A percentile compares a stretch with the other conserved stretches of the same genome.
phyloP scores from a whole-genome alignment of 2,888 invertebrate species.

The Cephus pygmeus region DNA sequence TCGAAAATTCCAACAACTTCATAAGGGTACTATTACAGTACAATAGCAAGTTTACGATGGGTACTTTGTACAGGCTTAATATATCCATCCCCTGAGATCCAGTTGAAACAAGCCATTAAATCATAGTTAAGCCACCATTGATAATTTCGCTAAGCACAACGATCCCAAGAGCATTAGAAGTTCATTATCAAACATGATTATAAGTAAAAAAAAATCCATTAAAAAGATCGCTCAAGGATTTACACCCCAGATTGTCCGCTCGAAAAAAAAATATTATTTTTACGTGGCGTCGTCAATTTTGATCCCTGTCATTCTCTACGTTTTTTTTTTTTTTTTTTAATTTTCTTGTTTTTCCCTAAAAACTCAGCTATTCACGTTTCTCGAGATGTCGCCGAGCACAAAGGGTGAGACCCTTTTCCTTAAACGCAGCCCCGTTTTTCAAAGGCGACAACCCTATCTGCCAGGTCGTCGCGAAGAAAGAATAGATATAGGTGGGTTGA shows the following conservation, averaged over 20 bases:
- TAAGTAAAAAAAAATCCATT: background rate
- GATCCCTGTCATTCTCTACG: background rate
- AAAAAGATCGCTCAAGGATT: background rate
- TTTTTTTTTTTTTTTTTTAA: background rate
- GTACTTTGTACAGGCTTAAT: background rate
- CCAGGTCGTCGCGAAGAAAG: background rate
- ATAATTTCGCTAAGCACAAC: background rate
- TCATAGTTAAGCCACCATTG: background rate
- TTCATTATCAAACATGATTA: background rate
- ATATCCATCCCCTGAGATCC: background rate
- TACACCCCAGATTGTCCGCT: background rate
- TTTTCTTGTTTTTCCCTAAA: background rate
- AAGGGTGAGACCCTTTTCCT: background rate
- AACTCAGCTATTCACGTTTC: background rate
- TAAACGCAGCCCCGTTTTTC: background rate
- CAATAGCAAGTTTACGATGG: background rate
- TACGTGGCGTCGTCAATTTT: background rate
- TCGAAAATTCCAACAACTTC: background rate
- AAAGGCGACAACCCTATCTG: background rate
- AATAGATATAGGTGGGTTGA: background rate
- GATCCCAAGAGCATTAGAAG: background rate
- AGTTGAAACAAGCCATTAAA: background rate
- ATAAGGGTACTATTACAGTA: background rate
- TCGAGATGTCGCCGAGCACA: background rate
- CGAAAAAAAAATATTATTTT: background rate